Percentiles rank a stretch among this genome's conserved stretches.
phyloP scores from a whole-genome alignment of 37 sponge, comb jelly and placozoan genomes.

The Ianthella basta region DNA sequence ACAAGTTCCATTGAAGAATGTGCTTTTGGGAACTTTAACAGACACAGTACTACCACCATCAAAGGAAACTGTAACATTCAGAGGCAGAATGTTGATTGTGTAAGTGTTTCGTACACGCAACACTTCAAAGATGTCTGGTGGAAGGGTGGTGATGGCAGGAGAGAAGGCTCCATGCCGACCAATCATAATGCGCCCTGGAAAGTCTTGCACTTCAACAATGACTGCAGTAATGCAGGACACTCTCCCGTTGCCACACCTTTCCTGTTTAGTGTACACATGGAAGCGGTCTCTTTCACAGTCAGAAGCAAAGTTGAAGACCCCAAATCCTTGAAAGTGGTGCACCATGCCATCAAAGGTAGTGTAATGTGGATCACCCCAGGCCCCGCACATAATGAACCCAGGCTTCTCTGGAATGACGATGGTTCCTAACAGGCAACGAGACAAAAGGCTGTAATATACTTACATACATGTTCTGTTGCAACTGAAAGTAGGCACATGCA shows the following conservation, averaged over 20 bases:
- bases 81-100: not conserved
- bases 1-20: not conserved
- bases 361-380: not conserved
- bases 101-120: not conserved
- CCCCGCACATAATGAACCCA: not conserved
- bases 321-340: slow-evolving; percentile 3
- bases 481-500: too few species aligned
- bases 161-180: not conserved
- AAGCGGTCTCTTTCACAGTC: not conserved
- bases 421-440: too few species aligned
- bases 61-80: not conserved
- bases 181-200: not conserved
- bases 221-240: not conserved
- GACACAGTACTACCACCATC: not conserved
- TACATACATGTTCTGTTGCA: too few species aligned
- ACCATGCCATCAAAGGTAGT: not conserved
- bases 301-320: not conserved
- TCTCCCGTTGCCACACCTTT: not conserved
- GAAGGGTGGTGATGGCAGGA: not conserved
- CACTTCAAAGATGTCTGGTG: not conserved
- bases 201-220: not conserved
- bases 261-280: not conserved
- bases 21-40: not conserved
- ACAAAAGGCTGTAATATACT: too few species aligned
- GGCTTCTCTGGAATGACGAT: too few species aligned